Evolutionary conservation across 1,140 invertebrate genomes (phyloP), one percentile per base, ranked within the genome.

Genomic region (Nymphalis io): DNA sequence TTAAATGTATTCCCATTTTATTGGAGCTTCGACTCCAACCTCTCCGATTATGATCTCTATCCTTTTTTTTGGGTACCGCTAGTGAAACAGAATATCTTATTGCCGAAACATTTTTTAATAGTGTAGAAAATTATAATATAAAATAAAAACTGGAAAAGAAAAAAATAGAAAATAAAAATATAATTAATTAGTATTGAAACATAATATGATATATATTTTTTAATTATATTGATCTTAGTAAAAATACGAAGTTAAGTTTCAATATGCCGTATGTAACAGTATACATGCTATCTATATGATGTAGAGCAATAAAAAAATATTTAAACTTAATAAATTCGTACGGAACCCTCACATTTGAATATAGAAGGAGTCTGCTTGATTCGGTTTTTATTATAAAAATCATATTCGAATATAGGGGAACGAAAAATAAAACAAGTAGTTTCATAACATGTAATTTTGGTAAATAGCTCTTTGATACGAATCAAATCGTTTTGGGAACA

Each of bases 1-100:
- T 88, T 90, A 90, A 90, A 85, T 83, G 79, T 85, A 84, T 88
- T 88, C 77, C 82, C 83, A 85, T 87, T 88, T 89, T 86, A 87
- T 90, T 88, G 79, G 82, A 83, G 70, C 85, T 82, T 78, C 71
- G 79, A 86, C 80, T 86, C 80, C 75, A 73, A 80, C 80, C 82
- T 85, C 73, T 77, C 67, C 83, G 88, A 90, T 90, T 90, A 89
- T 80, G 84, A 90, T 90, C 86, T 88, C 82, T 87, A 88, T 89
- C 84, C 79, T 88, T 84, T 77, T 79, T 81, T 87, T 87, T 82
- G 87, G 81, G 83, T 80, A 73, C 85, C 80, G 72, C 70, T 18
- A 20, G 27, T 51, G 20, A 55, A 27, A 4, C 8, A 4, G 1
- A 51, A 51, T 3, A 51, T 51, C 10, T 51, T 48, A n/a, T 18